Base-by-base conservation (phyloP, 1,140 invertebrate genomes). In the Ceratina japonica region DNA sequence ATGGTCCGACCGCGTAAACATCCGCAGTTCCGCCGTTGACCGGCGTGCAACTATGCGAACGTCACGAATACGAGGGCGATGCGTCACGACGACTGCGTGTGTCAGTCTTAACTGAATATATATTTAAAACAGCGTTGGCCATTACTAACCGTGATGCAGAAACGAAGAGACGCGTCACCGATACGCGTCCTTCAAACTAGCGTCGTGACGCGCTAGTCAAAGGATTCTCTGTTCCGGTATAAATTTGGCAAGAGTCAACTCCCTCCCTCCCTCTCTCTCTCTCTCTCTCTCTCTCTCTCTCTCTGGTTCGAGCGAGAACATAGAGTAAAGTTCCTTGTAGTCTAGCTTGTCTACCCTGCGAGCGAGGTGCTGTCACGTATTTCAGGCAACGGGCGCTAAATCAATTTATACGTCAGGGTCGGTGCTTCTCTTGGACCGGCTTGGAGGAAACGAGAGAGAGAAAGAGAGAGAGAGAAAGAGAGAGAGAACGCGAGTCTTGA, bases 381-480 rank as follows among this genome's bases (percentile, higher is more conserved):
- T 61, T 54, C 75, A 22, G 75, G 52, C 58, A 54, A 54, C 75
- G 75, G 37, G 18, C 1, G 69, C 59, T 74, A 79, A 79, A 79
- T 79, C 77, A 66, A 74, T 76, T 74, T 49, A 54, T 72, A 51
- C 54, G 63, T 64, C 27, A 27, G 15, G 37, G 61, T 44, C 63
- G 66, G 44, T 82, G 81, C 82, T 84, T 82, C 82, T 84, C 80
- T 83, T 80, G 77, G 72, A 84, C 31, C 63, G 24, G 61, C 20
- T 70, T 58, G 37, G 44, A 20, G 44, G 15, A n/a, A 56, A 18
- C 54, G 3, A 22, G 52, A 16, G 10, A n/a, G 52, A 54, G 52
- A 54, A 2, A 54, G 52, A 54, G 52, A n/a, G 37, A 22, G 51
- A 54, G 51, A 18, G 51, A 54, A 12, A 12, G 12, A 54, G 51